phyloP scores from a whole-genome alignment of 2,113 vertebrate genomes.

The Phalacrocorax carbo region DNA sequence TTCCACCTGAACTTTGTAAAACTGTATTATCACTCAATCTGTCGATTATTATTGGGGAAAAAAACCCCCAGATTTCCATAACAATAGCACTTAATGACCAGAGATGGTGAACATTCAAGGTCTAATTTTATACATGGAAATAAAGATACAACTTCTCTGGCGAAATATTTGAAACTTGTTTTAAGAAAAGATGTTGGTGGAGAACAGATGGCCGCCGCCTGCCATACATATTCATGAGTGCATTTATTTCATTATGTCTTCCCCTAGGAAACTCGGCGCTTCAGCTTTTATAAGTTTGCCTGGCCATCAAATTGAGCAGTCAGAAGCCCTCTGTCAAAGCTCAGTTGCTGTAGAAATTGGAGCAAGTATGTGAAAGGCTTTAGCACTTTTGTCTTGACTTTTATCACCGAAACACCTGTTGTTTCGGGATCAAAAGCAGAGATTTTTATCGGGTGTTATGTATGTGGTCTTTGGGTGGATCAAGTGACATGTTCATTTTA shows the following conservation, averaged over 20 bases:
- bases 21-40: neutral
- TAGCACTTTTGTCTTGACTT: conserved; percentile 66
- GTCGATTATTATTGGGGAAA: neutral
- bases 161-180: conserved; percentile 42
- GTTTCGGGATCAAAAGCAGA: neutral
- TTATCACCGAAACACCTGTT: conserved; percentile 60
- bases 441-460: neutral
- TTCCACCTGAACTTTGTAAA: conserved; percentile 25
- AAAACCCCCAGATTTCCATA: neutral
- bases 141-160: conserved; percentile 3
- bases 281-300: conserved; percentile 68
- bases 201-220: conserved; percentile 72
- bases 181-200: conserved; percentile 62
- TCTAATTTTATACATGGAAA: conserved; percentile 4
- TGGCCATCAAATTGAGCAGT: conserved; percentile 74
- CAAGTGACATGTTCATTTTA: neutral
- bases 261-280: conserved; percentile 67
- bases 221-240: conserved; percentile 77
- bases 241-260: conserved; percentile 69
- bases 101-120: conserved; percentile 20
- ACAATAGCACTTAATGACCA: conserved; percentile 5
- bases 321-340: conserved; percentile 70
- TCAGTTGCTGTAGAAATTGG: conserved; percentile 67
- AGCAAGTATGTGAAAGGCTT: conserved; percentile 48
- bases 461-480: neutral